phyloP scores from a whole-genome alignment of 2,113 vertebrate genomes.

The Grammomys dolichurus region DNA sequence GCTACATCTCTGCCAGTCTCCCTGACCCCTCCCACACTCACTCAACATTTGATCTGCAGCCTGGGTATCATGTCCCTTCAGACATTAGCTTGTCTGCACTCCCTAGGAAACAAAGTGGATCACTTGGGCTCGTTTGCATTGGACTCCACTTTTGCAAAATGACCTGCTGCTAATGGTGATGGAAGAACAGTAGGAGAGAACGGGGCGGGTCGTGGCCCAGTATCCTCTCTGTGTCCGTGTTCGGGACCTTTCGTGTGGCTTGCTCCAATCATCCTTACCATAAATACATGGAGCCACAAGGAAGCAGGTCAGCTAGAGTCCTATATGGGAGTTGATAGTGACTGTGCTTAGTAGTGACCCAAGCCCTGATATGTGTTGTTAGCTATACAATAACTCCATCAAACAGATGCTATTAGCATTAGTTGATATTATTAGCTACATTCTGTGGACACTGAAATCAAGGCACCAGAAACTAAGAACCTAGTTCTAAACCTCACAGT shows the following conservation, averaged over 20 bases:
- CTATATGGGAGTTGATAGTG: background rate
- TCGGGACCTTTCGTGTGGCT: background rate
- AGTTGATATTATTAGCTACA: background rate
- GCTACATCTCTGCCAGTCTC: no score
- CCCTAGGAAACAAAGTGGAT: background rate
- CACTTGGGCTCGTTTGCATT: background rate
- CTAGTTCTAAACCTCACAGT: background rate
- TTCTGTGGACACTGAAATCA: background rate
- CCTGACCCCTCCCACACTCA: background rate
- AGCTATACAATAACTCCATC: background rate
- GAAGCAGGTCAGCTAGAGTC: background rate
- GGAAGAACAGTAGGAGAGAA: no score
- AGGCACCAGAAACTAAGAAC: background rate
- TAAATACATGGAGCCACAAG: background rate
- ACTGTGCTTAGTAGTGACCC: background rate
- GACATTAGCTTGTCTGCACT: no score
- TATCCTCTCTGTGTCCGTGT: background rate
- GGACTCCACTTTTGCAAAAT: background rate
- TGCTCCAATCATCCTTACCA: background rate
- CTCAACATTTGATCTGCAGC: accelerated
- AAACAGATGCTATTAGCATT: background rate
- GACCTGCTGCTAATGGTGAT: accelerated
- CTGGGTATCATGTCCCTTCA: no score
- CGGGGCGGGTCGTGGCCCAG: background rate
- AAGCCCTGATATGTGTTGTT: background rate